Evolutionary conservation across 1,140 invertebrate genomes (phyloP).

Genomic region (Drosophila hydei): DNA sequence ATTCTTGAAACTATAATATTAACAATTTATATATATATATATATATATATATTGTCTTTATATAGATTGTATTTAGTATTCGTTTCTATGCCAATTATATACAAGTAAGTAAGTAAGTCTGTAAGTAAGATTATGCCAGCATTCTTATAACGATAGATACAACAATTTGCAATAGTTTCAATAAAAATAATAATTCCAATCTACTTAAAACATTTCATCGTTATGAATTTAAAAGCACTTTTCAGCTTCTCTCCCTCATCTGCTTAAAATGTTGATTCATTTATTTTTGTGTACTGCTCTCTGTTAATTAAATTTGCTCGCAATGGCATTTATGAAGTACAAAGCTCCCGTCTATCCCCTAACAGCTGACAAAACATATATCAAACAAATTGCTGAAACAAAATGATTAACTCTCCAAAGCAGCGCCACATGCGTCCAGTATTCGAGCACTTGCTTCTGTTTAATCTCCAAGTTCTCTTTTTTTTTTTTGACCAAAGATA

Average conservation of each 20-base stretch:
- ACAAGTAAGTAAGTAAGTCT: too few relatives aligned
- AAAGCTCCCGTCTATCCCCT: not conserved
- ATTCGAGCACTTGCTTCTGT: constrained; percentile 18
- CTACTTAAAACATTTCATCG: too few relatives aligned
- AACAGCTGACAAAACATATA: constrained; percentile 47
- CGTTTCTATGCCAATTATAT: too few relatives aligned
- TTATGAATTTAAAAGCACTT: too few relatives aligned
- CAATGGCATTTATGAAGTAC: constrained; percentile 49
- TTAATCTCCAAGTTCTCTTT: constrained; percentile 17
- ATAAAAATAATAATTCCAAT: too few relatives aligned
- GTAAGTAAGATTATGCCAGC: too few relatives aligned
- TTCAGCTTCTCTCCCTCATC: not conserved
- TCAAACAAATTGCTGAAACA: constrained; percentile 69
- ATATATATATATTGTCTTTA: too few relatives aligned
- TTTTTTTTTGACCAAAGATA: constrained; percentile 5
- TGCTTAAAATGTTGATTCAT: constrained; percentile 19
- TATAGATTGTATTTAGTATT: too few relatives aligned
- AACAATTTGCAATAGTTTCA: too few relatives aligned
- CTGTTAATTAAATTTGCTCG: constrained; percentile 42
- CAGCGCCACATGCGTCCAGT: constrained; percentile 33
- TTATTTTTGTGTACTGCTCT: constrained; percentile 5
- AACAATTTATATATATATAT: too few relatives aligned
- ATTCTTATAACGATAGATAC: too few relatives aligned
- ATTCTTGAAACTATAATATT: too few relatives aligned
- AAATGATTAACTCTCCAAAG: constrained; percentile 72